phyloP scores from a whole-genome alignment of 1,140 invertebrate species.

The Ceratina japonica region DNA sequence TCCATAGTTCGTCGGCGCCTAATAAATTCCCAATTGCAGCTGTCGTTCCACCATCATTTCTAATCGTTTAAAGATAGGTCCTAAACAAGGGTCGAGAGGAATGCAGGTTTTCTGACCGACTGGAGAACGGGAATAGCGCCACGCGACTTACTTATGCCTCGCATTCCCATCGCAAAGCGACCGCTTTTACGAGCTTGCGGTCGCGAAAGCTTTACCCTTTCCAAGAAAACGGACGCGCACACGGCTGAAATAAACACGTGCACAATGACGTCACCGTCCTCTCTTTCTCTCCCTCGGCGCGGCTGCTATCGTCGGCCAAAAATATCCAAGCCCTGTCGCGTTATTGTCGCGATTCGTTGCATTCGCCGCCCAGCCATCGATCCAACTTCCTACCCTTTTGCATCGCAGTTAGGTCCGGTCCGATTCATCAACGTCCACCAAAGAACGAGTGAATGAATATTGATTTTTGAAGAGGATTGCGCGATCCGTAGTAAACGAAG shows the following conservation, averaged over 20 bases:
- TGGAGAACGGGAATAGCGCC: slow-evolving; percentile 8
- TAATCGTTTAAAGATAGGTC: background rate
- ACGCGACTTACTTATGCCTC: background rate
- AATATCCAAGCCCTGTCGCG: slow-evolving; percentile 60
- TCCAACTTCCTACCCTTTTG: background rate
- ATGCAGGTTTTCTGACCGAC: too few species aligned
- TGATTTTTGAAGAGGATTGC: background rate
- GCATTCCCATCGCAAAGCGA: slow-evolving; percentile 1
- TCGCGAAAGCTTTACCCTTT: slow-evolving; percentile 59
- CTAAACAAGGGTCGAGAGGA: background rate
- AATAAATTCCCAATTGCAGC: too few species aligned
- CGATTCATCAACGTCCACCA: background rate
- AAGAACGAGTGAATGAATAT: background rate
- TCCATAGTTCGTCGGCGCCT: too few species aligned
- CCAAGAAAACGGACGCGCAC: slow-evolving; percentile 57
- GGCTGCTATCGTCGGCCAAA: slow-evolving; percentile 53
- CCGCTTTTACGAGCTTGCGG: slow-evolving; percentile 42
- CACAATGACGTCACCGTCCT: slow-evolving; percentile 63
- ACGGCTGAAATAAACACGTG: slow-evolving; percentile 71
- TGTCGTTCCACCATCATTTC: too few species aligned
- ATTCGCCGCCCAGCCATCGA: slow-evolving; percentile 23
- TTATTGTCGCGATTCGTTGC: slow-evolving; percentile 57
- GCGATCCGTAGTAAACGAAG: background rate
- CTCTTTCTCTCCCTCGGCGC: background rate
- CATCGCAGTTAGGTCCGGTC: background rate